Percentiles rank a stretch among this genome's conserved stretches.
These are phyloP conservation scores for Balearica regulorum DNA, from an alignment of 2,797 vertebrate species.

Conservation along the genomic window DNA sequence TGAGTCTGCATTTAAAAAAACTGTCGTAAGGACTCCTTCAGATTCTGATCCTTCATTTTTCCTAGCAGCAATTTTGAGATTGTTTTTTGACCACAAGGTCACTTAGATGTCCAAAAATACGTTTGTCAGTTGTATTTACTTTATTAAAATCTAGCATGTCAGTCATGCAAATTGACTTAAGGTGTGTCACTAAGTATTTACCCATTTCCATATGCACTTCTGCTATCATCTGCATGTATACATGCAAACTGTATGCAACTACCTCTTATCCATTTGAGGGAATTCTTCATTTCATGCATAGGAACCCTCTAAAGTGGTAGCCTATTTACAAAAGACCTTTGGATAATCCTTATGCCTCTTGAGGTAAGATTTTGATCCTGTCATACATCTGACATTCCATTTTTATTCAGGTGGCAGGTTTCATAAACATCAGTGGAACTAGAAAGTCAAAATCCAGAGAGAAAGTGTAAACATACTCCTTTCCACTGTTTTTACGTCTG, in stretches of 20 bases:
- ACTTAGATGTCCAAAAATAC: neutral
- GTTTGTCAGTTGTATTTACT: neutral
- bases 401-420: neutral
- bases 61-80: neutral
- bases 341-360: neutral
- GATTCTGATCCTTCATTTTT: neutral
- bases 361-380: neutral
- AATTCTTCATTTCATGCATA: neutral
- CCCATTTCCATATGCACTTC: neutral
- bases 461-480: neutral
- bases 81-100: neutral
- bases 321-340: neutral
- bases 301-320: neutral
- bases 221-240: neutral
- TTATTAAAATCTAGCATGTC: neutral
- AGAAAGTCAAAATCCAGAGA: neutral
- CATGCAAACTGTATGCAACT: neutral
- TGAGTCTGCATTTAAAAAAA: neutral
- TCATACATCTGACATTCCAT: rapidly evolving
- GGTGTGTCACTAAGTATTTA: neutral
- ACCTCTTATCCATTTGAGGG: neutral
- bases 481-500: neutral
- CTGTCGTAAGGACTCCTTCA: neutral
- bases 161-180: neutral
- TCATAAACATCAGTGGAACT: neutral